Conservation (phyloP, 1,140 invertebrate genomes). For the Ptiloglossa arizonensis region DNA sequence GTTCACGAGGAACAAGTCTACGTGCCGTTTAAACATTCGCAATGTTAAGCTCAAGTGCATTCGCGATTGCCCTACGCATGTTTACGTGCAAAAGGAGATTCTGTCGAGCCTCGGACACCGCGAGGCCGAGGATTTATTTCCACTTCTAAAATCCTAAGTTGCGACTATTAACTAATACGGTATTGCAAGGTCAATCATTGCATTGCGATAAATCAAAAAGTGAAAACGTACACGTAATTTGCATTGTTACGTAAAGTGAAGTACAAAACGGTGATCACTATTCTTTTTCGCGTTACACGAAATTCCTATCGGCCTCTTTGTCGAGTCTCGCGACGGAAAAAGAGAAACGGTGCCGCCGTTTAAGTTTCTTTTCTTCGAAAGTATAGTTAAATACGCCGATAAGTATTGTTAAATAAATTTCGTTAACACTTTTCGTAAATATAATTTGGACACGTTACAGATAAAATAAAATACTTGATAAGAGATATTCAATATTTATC, state of each 20-base stretch:
- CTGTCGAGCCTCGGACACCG: constrained; percentile 39
- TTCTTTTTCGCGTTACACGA: background rate
- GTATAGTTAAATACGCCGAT: too few relatives aligned
- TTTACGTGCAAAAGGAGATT: constrained; percentile 57
- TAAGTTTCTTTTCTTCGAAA: background rate
- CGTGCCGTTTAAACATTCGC: constrained; percentile 62
- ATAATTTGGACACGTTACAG: background rate
- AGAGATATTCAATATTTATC: background rate
- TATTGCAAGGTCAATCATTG: too few relatives aligned
- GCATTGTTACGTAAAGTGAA: background rate
- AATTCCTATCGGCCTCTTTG: constrained; percentile 46
- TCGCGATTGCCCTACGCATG: constrained; percentile 67
- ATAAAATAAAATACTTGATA: background rate
- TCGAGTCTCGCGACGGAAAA: constrained; percentile 38
- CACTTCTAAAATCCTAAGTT: background rate
- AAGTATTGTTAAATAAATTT: background rate
- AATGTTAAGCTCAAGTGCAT: constrained; percentile 68
- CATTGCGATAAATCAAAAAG: too few relatives aligned
- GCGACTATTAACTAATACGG: too few relatives aligned
- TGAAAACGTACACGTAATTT: background rate
- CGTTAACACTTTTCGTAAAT: background rate
- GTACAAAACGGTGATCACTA: background rate
- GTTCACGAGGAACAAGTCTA: constrained; percentile 52
- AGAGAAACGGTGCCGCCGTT: constrained; percentile 34
- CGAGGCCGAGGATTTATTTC: constrained; percentile 28